A percentile compares a stretch with the other conserved stretches of the same genome.
Conservation (phyloP, 2,797 vertebrate species). For the Buceros bicornis region DNA sequence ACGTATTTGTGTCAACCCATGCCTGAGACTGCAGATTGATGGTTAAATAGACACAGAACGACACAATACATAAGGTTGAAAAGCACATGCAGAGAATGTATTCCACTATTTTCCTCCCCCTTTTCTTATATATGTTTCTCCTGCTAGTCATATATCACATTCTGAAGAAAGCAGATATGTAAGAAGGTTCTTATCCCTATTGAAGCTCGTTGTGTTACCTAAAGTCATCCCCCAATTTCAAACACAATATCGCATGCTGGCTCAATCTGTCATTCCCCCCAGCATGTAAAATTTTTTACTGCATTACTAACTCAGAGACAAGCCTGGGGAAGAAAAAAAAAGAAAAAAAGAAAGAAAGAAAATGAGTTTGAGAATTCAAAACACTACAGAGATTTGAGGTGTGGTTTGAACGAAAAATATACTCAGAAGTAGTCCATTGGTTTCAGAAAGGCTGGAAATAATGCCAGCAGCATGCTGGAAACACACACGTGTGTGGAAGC, state of each 20-base stretch:
- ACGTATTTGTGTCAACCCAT: not conserved
- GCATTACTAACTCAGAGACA: not conserved
- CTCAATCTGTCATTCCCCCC: not conserved
- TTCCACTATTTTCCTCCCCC: not conserved
- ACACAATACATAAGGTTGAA: not conserved
- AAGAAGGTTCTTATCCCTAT: not conserved
- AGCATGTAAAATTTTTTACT: not conserved
- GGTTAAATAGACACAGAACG: not conserved
- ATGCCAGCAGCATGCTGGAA: not conserved
- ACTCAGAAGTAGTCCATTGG: not conserved
- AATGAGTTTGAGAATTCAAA: not conserved
- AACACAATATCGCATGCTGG: not conserved
- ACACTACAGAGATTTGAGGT: not conserved
- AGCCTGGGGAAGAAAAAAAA: not conserved
- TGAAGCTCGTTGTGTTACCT: not conserved
- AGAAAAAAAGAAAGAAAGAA: not conserved
- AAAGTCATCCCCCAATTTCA: not conserved
- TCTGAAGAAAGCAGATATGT: constrained; percentile 22
- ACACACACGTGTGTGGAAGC: not conserved
- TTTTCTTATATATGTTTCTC: not conserved
- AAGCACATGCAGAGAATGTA: not conserved
- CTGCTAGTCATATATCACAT: not conserved
- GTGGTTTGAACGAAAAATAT: not conserved
- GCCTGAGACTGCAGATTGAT: not conserved
- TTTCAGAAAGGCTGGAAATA: constrained; percentile 5